Percentiles rank a stretch among this genome's conserved stretches.
phyloP scores from a whole-genome alignment of 2,113 vertebrate genomes.

The Lontra canadensis region DNA sequence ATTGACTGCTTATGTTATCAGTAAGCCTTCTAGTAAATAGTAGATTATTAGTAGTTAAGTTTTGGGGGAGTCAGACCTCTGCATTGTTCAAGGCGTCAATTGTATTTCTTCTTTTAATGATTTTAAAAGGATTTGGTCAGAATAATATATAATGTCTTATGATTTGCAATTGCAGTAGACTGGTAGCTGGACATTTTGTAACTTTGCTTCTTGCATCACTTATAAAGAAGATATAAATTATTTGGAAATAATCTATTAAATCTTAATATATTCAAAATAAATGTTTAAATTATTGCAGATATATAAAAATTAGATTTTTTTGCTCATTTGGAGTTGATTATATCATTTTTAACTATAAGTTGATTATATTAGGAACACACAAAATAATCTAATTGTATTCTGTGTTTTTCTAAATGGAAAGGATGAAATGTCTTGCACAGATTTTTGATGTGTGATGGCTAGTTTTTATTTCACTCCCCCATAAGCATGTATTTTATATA shows the following conservation, averaged over 20 bases:
- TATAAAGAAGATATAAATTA: not conserved
- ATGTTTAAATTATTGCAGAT: not conserved
- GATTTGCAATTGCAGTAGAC: not conserved
- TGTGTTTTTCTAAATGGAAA: not conserved
- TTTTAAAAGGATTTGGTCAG: constrained; percentile 27
- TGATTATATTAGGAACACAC: not conserved
- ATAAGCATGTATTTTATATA: not conserved
- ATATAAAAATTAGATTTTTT: not conserved
- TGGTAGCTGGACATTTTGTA: not conserved
- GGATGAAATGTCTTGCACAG: not conserved
- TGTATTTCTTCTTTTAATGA: not conserved
- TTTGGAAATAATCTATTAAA: constrained; percentile 16
- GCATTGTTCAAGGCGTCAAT: not conserved
- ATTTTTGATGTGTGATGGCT: not conserved
- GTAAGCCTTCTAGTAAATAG: not conserved
- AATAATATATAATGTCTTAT: not conserved
- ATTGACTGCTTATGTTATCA: not conserved
- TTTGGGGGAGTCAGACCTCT: not conserved
- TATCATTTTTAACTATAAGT: not conserved
- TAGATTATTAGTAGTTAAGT: not conserved
- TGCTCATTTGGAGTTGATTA: not conserved
- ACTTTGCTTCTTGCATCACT: not conserved
- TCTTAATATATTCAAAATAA: not conserved
- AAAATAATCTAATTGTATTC: not conserved
- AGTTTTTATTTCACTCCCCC: not conserved